Percentiles rank a stretch among this genome's conserved stretches.
Evolutionary conservation across 2,113 vertebrate species (phyloP).

Genomic region (Phocoena phocoena): DNA sequence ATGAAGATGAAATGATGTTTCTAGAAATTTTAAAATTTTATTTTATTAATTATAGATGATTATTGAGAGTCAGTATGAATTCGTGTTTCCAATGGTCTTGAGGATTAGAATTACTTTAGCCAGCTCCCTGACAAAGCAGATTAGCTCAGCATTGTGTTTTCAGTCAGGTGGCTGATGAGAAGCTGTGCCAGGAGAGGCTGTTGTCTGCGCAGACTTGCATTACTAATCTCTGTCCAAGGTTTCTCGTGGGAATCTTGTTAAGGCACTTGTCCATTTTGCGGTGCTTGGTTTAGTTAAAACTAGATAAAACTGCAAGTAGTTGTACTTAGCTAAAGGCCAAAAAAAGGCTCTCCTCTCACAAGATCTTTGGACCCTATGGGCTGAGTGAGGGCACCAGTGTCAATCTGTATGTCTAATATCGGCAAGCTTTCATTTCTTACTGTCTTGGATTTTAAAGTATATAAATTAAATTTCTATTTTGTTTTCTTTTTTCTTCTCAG

Average conservation of each 20-base stretch:
- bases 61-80: neutral
- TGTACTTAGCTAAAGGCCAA: neutral
- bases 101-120: neutral
- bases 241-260: neutral
- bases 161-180: neutral
- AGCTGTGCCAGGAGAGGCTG: neutral
- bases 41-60: neutral
- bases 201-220: neutral
- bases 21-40: neutral
- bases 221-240: neutral
- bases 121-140: neutral
- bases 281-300: constrained; percentile 18
- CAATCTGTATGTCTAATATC: neutral
- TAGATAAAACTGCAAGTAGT: neutral
- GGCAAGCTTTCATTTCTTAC: neutral
- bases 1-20: neutral
- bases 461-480: neutral
- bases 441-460: neutral
- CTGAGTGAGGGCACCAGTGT: neutral
- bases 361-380: neutral
- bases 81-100: neutral
- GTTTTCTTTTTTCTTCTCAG: neutral
- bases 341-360: neutral
- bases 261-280: neutral
- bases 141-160: constrained; percentile 9